These are phyloP conservation scores for Lepidocolaptes lacrymiger DNA, from an alignment of 2,797 vertebrate species.

Conservation along the genomic window DNA sequence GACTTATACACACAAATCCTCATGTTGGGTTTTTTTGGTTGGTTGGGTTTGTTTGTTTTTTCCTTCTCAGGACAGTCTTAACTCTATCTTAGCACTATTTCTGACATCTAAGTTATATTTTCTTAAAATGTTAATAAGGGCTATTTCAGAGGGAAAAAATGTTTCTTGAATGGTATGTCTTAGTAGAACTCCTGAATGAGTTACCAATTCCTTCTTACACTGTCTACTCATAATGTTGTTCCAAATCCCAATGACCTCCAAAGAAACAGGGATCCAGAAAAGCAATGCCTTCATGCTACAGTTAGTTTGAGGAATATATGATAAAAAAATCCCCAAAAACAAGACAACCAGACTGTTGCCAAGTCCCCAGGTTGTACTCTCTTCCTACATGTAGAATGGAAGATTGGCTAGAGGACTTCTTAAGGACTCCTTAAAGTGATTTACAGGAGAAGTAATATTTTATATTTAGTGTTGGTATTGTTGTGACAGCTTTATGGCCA, in stretches of 20 bases:
- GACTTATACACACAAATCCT: neutral
- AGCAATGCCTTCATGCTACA: neutral
- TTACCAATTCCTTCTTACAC: neutral
- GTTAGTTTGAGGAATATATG: neutral
- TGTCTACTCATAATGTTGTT: neutral
- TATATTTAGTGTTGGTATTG: neutral
- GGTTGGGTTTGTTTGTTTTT: neutral
- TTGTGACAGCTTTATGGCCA: neutral
- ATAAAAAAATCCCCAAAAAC: neutral
- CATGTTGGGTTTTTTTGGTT: neutral
- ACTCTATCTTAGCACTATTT: neutral
- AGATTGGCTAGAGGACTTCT: neutral
- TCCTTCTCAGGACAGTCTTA: neutral
- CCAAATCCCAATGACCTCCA: neutral
- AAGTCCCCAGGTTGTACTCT: neutral
- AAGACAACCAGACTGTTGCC: no score
- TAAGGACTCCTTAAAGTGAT: neutral
- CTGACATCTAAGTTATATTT: neutral
- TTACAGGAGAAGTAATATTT: neutral
- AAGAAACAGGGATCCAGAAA: neutral
- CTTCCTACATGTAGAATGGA: neutral
- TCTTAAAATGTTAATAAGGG: neutral
- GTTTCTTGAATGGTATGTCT: neutral
- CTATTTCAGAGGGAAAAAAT: neutral
- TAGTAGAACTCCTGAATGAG: neutral